Evolutionary conservation across 2,888 invertebrate genomes (phyloP), one percentile per base, ranked within the genome.

Genomic region (Andrena flavipes): DNA sequence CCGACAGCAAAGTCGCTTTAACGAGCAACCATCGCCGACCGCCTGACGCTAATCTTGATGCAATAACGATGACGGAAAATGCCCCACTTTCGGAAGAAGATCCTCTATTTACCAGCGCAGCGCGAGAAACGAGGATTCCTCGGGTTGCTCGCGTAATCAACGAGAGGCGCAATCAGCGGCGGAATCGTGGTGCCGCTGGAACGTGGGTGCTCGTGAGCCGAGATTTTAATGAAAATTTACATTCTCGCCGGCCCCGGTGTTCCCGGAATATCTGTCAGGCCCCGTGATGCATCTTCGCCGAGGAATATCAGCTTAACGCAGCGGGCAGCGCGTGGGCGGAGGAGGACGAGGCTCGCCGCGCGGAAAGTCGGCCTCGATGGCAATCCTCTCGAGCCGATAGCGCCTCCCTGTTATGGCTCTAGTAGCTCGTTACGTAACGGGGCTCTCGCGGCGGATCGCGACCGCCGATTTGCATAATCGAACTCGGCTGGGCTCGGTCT

Each of bases 391-490:
- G 60, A 35, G 42, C 23, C 69, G 64, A 48, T 29, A 35, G 33
- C 13, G 56, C 80, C 23, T 30, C 72, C 48, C 59, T 30, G 63
- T 77, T 77, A 78, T 62, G 74, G 67, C 63, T 84, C 76, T 79
- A 71, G 79, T 76, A 70, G 76, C 75, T 68, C 42, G 79, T 75
- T 78, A 67, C 76, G 82, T 75, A 79, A 73, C 73, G 62, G 7
- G 62, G 62, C 49, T 63, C 8, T 51, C 67, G 26, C 49, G 72
- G 23, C 8, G 30, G 73, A 82, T 81, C 81, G 33, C 59, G 29
- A n/a, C 42, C 33, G 63, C 13, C 60, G 71, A 86, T 84, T 86
- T 84, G 72, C 86, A 87, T 86, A 87, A 86, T 86, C 86, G 86
- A 86, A 86, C 80, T 35, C 75, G 71, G 35, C 69, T 48, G 69